Evolutionary conservation across 2,797 vertebrate genomes (phyloP).

Genomic region (Varecia variegata): DNA sequence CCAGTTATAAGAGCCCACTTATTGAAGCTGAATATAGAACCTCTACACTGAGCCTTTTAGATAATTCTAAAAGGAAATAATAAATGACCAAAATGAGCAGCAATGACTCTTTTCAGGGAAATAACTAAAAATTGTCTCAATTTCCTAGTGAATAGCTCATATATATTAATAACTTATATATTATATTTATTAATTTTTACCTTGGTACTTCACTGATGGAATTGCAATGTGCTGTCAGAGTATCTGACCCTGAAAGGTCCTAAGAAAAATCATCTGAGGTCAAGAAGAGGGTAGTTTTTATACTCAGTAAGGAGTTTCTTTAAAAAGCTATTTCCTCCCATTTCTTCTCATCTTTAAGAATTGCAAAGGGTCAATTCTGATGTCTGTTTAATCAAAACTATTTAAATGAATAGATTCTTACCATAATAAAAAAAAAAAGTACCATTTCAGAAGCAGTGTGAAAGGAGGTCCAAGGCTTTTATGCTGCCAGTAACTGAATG

Average conservation of each 20-base stretch:
- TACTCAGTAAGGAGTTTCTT: background rate
- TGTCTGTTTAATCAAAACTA: background rate
- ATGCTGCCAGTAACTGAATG: background rate
- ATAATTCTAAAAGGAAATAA: background rate
- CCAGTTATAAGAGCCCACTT: background rate
- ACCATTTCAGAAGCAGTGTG: background rate
- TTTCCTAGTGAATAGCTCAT: background rate
- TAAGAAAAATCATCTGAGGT: background rate
- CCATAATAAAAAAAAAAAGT: background rate
- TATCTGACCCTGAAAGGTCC: background rate
- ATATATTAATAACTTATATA: background rate
- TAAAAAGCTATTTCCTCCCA: background rate
- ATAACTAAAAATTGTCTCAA: background rate
- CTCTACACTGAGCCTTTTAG: background rate
- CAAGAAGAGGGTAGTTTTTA: background rate
- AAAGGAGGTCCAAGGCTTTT: background rate
- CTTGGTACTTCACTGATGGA: background rate
- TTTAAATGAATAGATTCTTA: background rate
- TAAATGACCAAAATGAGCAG: background rate
- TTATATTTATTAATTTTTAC: background rate
- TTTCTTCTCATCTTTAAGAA: background rate
- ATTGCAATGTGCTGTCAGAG: background rate
- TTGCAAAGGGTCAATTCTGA: background rate
- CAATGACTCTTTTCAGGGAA: background rate
- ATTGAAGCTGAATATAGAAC: background rate